Base-by-base conservation (phyloP, 2,888 invertebrate genomes). In the Eudasyphora cyanicolor region DNA sequence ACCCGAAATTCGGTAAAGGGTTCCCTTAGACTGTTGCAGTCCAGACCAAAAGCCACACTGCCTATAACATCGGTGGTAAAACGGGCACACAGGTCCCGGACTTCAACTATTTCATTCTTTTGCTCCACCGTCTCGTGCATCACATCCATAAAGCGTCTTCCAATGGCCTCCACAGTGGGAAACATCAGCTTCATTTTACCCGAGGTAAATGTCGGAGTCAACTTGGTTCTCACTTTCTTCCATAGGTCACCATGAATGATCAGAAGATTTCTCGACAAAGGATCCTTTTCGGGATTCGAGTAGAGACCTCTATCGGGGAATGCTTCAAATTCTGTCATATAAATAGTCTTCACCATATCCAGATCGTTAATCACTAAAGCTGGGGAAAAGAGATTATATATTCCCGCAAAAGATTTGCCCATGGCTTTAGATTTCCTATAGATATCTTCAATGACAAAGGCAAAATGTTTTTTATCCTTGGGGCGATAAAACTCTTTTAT, bases 41-140 rank as follows among this genome's bases (percentile, higher is more conserved):
- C 90, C 14, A 93, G 86, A 1, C 93, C 93, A 83, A 93, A 93
- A 0, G 91, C 92, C 83, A 91, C 91, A 14, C 87, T 88, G 0
- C 92, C 92, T 70, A 93, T 93, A 0, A 93, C 92, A 86, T 94
- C 93, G 7, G 93, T 92, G 0, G 93, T 92, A 71, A 90, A 93
- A 21, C 92, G 89, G 0, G 91, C 91, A 75, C 91, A 88, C 0
- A 92, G 79, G 27, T 92, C 92, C 76, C 90, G 90, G 4, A 92
- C 85, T 74, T 93, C 93, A 89, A 92, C 45, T 12, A 62, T 1
- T 12, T 19, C 7, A 0, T 45, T 4, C 0, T 27, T 0, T 0
- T 0, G 8, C 1, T 85, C 86, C 0, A 86, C 62, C 27, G 78
- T 8, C 0, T 87, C 86, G 0, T 45, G 45, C 19, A 87, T 85